Evolutionary conservation across 2,797 vertebrate genomes (phyloP).

Genomic region (Phoebastria nigripes): DNA sequence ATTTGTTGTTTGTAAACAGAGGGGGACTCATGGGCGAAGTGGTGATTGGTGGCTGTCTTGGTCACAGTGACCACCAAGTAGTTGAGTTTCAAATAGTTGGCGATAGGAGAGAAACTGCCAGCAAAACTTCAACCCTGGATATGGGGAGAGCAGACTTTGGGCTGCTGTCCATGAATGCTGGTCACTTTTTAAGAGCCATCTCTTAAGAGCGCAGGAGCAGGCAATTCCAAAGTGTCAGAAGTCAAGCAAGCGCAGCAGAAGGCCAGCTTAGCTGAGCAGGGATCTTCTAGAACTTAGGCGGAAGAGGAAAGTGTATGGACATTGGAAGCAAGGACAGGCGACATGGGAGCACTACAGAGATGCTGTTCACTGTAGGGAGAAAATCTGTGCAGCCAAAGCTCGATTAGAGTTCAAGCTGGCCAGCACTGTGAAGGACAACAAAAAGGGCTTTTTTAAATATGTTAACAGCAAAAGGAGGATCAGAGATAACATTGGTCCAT

Average conservation of each 20-base stretch:
- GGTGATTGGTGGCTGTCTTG: not conserved
- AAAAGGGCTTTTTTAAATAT: not conserved
- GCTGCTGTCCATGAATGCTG: not conserved
- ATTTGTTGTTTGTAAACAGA: not conserved
- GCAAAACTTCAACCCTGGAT: not conserved
- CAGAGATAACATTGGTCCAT: not conserved
- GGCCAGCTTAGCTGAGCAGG: not conserved
- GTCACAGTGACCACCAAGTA: not conserved
- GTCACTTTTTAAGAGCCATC: not conserved
- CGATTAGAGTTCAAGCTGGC: not conserved
- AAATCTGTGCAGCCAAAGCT: not conserved
- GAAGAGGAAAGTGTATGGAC: not conserved
- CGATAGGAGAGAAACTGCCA: not conserved
- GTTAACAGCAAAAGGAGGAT: not conserved
- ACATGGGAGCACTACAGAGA: not conserved
- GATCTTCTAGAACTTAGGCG: not conserved
- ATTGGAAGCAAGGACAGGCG: not conserved
- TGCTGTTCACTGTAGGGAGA: too few relatives aligned
- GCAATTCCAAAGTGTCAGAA: not conserved
- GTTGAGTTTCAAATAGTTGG: not conserved
- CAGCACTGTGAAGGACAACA: not conserved
- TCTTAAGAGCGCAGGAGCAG: not conserved
- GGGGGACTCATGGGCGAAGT: not conserved
- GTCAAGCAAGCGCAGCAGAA: not conserved
- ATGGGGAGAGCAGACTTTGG: not conserved